These are phyloP conservation scores for Neofelis nebulosa DNA, from an alignment of 2,113 vertebrate species.

Conservation along the genomic window DNA sequence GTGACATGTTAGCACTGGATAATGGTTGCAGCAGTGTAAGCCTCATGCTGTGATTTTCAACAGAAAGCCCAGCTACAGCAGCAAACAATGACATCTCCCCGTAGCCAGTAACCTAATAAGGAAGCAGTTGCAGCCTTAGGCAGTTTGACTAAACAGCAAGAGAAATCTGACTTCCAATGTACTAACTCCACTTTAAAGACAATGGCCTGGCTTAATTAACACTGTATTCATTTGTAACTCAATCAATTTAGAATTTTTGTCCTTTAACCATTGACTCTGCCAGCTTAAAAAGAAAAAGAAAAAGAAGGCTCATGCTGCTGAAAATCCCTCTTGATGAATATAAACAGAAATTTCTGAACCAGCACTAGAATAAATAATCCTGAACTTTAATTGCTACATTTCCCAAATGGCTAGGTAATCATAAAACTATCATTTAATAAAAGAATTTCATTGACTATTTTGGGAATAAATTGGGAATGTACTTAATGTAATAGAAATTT, in stretches of 20 bases:
- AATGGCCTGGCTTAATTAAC: slow-evolving; percentile 74
- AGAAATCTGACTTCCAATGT: slow-evolving; percentile 72
- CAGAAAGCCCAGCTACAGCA: slow-evolving; percentile 75
- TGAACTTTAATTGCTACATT: slow-evolving; percentile 20
- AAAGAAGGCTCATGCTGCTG: slow-evolving; percentile 36
- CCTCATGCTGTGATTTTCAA: slow-evolving; percentile 83
- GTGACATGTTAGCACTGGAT: slow-evolving; percentile 78
- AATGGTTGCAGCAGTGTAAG: slow-evolving; percentile 81
- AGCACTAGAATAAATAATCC: slow-evolving; percentile 51
- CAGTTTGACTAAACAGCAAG: slow-evolving; percentile 71
- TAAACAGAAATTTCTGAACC: slow-evolving; percentile 60
- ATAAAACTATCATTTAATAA: slow-evolving; percentile 33
- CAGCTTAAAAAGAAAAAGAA: slow-evolving; percentile 55
- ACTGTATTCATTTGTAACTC: slow-evolving; percentile 67
- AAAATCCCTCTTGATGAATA: slow-evolving; percentile 51
- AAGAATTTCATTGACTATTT: slow-evolving; percentile 45
- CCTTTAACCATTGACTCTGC: slow-evolving; percentile 61
- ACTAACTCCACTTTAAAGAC: slow-evolving; percentile 71
- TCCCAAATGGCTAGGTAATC: slow-evolving; percentile 37
- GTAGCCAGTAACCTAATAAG: slow-evolving; percentile 68
- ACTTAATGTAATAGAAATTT: slow-evolving; percentile 40
- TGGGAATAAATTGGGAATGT: slow-evolving; percentile 1
- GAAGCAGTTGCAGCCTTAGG: slow-evolving; percentile 75
- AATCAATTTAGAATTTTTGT: slow-evolving; percentile 66
- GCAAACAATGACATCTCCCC: slow-evolving; percentile 73